Evolutionary conservation across 1,140 invertebrate genomes (phyloP).

Genomic region (Drosophila tsacasi): DNA sequence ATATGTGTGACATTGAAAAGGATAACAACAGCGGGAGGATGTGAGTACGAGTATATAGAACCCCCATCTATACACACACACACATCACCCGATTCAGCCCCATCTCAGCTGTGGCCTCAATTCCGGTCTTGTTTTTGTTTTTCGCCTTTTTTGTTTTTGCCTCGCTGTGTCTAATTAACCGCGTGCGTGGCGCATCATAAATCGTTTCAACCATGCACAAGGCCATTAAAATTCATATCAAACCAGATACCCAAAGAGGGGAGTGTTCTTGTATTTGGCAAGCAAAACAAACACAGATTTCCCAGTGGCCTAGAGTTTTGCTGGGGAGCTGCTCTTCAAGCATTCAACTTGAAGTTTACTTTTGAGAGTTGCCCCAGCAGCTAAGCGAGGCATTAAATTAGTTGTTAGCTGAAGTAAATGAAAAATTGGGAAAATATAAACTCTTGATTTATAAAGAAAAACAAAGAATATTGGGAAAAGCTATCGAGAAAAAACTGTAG

Average conservation of each 20-base stretch:
- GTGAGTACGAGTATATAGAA: no score
- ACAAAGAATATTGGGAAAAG: not conserved
- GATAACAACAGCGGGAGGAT: conserved; percentile 61
- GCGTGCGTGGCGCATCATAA: conserved; percentile 80
- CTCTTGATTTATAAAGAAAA: not conserved
- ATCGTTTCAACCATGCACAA: conserved; percentile 76
- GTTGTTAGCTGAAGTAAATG: not conserved
- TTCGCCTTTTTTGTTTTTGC: conserved; percentile 19
- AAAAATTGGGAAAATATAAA: not conserved
- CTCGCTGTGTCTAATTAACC: conserved; percentile 76
- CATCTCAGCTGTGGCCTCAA: conserved; percentile 60
- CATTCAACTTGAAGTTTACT: not conserved
- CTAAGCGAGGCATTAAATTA: conserved; percentile 11
- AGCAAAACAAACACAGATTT: conserved; percentile 34
- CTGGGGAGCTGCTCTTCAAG: not conserved
- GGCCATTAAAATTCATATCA: conserved; percentile 77
- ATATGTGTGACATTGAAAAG: conserved; percentile 79
- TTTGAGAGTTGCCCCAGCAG: not conserved
- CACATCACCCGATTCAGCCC: conserved; percentile 8
- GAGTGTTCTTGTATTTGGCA: conserved; percentile 46
- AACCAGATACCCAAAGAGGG: conserved; percentile 47
- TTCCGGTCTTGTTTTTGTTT: conserved; percentile 30
- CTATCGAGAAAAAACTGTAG: not conserved
- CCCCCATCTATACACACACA: conserved; percentile 3
- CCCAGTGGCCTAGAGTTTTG: conserved; percentile 28